These are phyloP conservation scores for Argya squamiceps DNA, from an alignment of 2,797 vertebrate genomes.

Conservation along the genomic window DNA sequence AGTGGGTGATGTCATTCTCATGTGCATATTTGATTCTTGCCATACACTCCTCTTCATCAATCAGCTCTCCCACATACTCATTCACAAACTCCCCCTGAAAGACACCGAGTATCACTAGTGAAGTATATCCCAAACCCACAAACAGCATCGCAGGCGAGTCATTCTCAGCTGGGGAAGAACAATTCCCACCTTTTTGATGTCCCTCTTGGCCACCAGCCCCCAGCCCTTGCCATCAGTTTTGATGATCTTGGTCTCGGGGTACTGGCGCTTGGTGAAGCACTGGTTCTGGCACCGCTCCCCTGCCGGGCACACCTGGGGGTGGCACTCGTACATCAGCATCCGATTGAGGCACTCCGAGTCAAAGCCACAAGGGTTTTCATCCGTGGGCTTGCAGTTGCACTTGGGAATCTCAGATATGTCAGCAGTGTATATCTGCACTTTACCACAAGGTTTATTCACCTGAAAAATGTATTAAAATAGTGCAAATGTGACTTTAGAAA, in stretches of 20 bases:
- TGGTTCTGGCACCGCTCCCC: conserved; percentile 93
- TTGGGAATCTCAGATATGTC: conserved; percentile 96
- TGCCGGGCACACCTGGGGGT: conserved; percentile 93
- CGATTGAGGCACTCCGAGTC: conserved; percentile 97
- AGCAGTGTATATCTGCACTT: conserved; percentile 93
- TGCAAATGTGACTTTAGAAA: background rate
- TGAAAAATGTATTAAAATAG: conserved; percentile 51
- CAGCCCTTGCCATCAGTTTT: conserved; percentile 95
- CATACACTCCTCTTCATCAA: conserved; percentile 96
- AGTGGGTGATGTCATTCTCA: conserved; percentile 94
- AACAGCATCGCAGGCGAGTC: fast-evolving
- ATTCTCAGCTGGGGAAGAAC: background rate
- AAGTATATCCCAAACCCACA: background rate
- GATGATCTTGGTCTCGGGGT: conserved; percentile 96
- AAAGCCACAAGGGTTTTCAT: conserved; percentile 90
- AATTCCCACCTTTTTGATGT: conserved; percentile 91
- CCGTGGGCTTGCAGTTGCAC: conserved; percentile 94
- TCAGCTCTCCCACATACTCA: conserved; percentile 95
- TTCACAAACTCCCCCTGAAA: conserved; percentile 96
- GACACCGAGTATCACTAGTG: background rate
- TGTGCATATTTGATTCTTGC: conserved; percentile 92
- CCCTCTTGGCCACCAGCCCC: conserved; percentile 90
- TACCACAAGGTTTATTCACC: conserved; percentile 94
- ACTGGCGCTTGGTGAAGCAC: conserved; percentile 94
- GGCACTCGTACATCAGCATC: conserved; percentile 98